Percentiles rank a stretch among this genome's conserved stretches.
These are phyloP conservation scores for Trachelus stipa DNA, from an alignment of 2,888 invertebrate species.

Conservation along the genomic window DNA sequence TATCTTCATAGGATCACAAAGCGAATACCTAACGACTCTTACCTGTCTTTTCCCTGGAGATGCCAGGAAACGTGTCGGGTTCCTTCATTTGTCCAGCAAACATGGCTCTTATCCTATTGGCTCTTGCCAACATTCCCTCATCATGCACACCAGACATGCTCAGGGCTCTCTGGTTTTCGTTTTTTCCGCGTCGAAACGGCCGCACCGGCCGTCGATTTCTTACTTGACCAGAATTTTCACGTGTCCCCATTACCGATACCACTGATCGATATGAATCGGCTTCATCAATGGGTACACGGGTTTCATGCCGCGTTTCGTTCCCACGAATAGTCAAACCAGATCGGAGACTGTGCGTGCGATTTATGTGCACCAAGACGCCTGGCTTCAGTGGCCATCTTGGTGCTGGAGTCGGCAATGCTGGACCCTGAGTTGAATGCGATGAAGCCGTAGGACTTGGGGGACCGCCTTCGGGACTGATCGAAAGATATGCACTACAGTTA, in stretches of 20 bases:
- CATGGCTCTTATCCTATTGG: slow-evolving; percentile 62
- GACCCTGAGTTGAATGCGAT: slow-evolving; percentile 48
- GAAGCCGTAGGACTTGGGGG: slow-evolving; percentile 61
- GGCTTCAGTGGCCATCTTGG: slow-evolving; percentile 90
- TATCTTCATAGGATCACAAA: neutral
- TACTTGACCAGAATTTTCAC: slow-evolving; percentile 33
- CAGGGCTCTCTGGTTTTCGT: slow-evolving; percentile 33
- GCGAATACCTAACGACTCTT: slow-evolving; percentile 33
- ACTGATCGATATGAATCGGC: slow-evolving; percentile 12
- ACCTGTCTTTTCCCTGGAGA: slow-evolving; percentile 64
- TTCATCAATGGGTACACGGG: slow-evolving; percentile 36
- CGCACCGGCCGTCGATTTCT: slow-evolving; percentile 40
- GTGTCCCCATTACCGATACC: slow-evolving; percentile 7
- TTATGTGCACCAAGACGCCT: slow-evolving; percentile 88
- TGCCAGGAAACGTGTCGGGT: slow-evolving; percentile 57
- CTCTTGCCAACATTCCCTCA: slow-evolving; percentile 61
- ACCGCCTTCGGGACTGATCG: slow-evolving; percentile 68
- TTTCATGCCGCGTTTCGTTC: slow-evolving; percentile 44
- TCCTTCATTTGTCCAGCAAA: slow-evolving; percentile 58
- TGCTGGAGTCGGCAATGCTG: slow-evolving; percentile 65
- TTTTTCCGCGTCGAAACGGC: slow-evolving; percentile 47
- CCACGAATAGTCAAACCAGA: slow-evolving; percentile 56
- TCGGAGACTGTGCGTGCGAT: slow-evolving; percentile 79
- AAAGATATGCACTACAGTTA: neutral
- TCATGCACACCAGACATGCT: slow-evolving; percentile 46